Base-by-base conservation (phyloP, 2,888 invertebrate genomes). In the Philereme vetulata region DNA sequence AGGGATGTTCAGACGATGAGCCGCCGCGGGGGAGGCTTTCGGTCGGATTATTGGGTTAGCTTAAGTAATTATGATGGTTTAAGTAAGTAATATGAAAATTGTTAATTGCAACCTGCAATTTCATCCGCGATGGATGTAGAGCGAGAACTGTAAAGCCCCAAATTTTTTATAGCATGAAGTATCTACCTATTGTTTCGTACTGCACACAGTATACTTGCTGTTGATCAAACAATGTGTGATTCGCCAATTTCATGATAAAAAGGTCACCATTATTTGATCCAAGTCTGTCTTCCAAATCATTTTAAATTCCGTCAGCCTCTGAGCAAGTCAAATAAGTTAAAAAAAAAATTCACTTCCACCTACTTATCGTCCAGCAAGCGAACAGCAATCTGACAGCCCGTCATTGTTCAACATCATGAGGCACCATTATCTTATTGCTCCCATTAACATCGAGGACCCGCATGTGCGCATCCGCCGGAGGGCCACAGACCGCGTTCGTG, bases 401-500 rank as follows among this genome's bases (percentile, higher is more conserved):
- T 76, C 80, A 84, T 86, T 86, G 86, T 88, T 80, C 78, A 74
- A 51, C 59, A 63, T 74, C 76, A 79, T 81, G 76, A 76, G 80
- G 76, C 74, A 74, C 82, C 81, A 89, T 88, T 90, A 89, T 88
- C 82, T 85, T 81, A 86, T 90, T 90, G 84, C 80, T 84, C 78
- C 78, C 82, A 85, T 85, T 87, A 84, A 72, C 70, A 74, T 72
- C 75, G 75, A 72, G 78, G 75, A 77, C 89, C 89, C 88, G 88
- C 88, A 88, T 88, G 78, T 78, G 78, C 72, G 84, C 84, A 84
- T 87, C 88, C 88, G 86, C 82, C 81, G 75, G 75, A 74, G 83
- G 81, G 78, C 80, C 79, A 78, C 74, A 76, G 73, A 67, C 59
- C 55, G 60, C 60, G 77, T 75, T 78, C 86, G 86, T 87, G 86